Evolutionary conservation across 2,113 vertebrate species (phyloP), one percentile per base, ranked within the genome.

Genomic region (Equus przewalskii): DNA sequence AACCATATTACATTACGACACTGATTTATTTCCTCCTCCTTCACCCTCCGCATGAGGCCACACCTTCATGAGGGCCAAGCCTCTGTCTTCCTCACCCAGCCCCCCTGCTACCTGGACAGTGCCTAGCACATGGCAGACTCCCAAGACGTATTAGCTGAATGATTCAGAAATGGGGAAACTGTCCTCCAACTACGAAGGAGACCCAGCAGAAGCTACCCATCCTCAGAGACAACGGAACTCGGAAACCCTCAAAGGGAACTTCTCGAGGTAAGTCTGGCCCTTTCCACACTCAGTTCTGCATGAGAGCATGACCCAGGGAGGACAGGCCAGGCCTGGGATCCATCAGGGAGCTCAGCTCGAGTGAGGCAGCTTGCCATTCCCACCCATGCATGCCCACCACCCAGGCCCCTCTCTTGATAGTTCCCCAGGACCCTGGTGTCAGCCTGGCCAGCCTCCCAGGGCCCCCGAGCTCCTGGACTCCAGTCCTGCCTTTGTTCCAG

Each of bases 211-310:
- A 0, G 2, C n/a, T 51, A 54, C 56, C 19, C 30, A 54, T 33
- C 78, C 16, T 44, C 56, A 28, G 56, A 82, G 24, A 19, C 56
- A 26, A 21, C 19, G 0, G 26, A 16, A 16, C 36, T 28, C 24
- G 28, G 36, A 36, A 26, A 24, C 21, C 54, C 80, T 62, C 15
- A 0, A 24, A 0, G 2, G 28, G 56, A 56, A 81, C 19, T 16
- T 14, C 79, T 14, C n/a, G n/a, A 58, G 79, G 10, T 16, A 24
- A 0, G 22, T 13, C 22, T n/a, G 56, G n/a, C 21, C 7, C 78
- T 41, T 7, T n/a, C 54, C 3, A 58, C 1, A 0, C 7, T n/a
- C 0, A 1, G n/a, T 28, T 28, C 54, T 1, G 14, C 22, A 11
- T n/a, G 1, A 21, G 7, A 19, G n/a, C 0, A 7, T 24, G 78